A percentile compares a stretch with the other conserved stretches of the same genome.
These are phyloP conservation scores for Naja naja DNA, from an alignment of 2,113 vertebrate species.

Conservation along the genomic window DNA sequence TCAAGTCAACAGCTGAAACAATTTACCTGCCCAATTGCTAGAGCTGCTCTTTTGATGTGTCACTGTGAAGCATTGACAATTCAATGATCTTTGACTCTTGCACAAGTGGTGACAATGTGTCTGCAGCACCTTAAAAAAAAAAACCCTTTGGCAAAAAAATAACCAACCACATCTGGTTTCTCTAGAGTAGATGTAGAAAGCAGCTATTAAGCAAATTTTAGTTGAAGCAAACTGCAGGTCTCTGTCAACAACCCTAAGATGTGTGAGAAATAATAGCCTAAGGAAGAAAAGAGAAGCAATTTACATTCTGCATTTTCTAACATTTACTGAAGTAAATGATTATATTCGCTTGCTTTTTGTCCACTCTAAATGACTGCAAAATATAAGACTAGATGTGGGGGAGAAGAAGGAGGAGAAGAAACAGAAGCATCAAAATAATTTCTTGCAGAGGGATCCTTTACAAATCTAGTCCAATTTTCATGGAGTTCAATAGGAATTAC, in stretches of 20 bases:
- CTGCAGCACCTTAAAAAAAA: constrained; percentile 40
- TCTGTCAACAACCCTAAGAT: constrained; percentile 18
- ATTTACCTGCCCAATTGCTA: neutral
- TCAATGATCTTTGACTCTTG: neutral
- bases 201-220: constrained; percentile 23
- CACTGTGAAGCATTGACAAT: neutral
- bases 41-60: neutral
- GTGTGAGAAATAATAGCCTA: constrained; percentile 17
- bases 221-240: constrained; percentile 39
- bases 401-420: neutral
- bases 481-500: neutral
- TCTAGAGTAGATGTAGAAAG: constrained; percentile 34
- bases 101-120: neutral
- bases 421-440: neutral
- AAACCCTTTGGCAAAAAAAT: constrained; percentile 33
- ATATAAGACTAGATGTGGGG: neutral
- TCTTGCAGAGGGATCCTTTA: neutral
- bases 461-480: neutral
- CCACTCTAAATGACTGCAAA: neutral
- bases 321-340: neutral
- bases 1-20: constrained; percentile 44
- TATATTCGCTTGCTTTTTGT: neutral
- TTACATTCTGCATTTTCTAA: constrained; percentile 6
- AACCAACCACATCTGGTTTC: constrained; percentile 44
- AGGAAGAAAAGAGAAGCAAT: constrained; percentile 9